Conservation (phyloP, 2,113 vertebrate species). For the Vidua chalybeata region DNA sequence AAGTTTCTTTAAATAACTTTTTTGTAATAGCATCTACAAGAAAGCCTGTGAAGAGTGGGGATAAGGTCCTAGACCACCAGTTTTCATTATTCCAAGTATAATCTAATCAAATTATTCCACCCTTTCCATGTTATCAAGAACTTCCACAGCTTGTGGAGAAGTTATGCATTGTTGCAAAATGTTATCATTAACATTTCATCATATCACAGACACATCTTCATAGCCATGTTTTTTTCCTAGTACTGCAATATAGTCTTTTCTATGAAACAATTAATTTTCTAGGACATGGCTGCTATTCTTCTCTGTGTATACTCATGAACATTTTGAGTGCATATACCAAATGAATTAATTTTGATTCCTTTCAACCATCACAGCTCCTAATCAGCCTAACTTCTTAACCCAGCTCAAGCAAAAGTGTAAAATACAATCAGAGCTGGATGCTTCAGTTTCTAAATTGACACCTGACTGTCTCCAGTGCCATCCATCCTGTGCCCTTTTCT, state of each 20-base stretch:
- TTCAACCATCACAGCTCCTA: not conserved
- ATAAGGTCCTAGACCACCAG: not conserved
- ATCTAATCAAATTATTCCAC: not conserved
- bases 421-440: not conserved
- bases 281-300: not conserved
- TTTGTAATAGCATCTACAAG: not conserved
- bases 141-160: not conserved
- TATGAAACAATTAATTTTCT: not conserved
- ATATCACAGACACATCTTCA: not conserved
- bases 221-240: not conserved
- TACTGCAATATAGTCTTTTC: not conserved
- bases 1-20: not conserved
- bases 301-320: not conserved
- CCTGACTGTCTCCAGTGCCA: not conserved
- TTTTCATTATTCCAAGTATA: not conserved
- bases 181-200: not conserved
- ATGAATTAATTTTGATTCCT: rapidly evolving
- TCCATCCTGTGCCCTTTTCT: not conserved
- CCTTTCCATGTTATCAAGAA: not conserved
- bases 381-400: not conserved
- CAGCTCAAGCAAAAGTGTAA: not conserved
- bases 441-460: not conserved
- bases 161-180: not conserved
- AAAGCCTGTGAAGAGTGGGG: not conserved
- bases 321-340: not conserved